A percentile compares a stretch with the other conserved stretches of the same genome.
Conservation (phyloP, 2,888 invertebrate genomes). For the Hypercompe scribonia region DNA sequence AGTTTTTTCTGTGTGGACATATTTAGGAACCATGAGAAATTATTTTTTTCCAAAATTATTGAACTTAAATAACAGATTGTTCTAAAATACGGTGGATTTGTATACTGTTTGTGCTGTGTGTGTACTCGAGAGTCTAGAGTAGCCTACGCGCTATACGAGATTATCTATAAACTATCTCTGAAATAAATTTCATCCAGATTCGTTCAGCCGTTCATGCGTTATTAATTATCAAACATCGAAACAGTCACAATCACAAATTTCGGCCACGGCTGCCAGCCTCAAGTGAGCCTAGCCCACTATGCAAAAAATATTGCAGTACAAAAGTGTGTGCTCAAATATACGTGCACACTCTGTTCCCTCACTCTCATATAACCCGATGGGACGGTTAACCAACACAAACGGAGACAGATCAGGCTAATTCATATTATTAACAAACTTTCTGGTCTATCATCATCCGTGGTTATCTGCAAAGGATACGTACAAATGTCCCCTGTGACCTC, state of each 20-base stretch:
- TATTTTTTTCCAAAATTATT: too few species aligned
- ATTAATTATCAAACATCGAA: neutral
- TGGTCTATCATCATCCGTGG: neutral
- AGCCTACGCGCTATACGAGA: neutral
- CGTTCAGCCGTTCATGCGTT: neutral
- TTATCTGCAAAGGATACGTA: neutral
- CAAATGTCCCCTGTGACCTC: neutral
- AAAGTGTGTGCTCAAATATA: too few species aligned
- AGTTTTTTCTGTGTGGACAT: conserved; percentile 1
- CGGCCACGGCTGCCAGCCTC: too few species aligned
- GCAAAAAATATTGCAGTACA: too few species aligned
- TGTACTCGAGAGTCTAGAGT: neutral
- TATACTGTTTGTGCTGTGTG: neutral
- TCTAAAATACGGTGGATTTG: neutral
- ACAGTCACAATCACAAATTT: neutral
- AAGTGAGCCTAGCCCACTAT: too few species aligned
- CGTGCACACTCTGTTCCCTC: too few species aligned
- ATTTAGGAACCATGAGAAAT: neutral
- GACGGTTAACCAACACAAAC: too few species aligned
- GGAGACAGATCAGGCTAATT: too few species aligned
- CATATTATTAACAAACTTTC: neutral
- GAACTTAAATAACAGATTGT: neutral
- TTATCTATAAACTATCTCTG: neutral
- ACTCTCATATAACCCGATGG: too few species aligned
- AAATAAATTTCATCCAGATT: neutral